Conservation (phyloP, 2,113 vertebrate species). For the Paratilapia polleni region DNA sequence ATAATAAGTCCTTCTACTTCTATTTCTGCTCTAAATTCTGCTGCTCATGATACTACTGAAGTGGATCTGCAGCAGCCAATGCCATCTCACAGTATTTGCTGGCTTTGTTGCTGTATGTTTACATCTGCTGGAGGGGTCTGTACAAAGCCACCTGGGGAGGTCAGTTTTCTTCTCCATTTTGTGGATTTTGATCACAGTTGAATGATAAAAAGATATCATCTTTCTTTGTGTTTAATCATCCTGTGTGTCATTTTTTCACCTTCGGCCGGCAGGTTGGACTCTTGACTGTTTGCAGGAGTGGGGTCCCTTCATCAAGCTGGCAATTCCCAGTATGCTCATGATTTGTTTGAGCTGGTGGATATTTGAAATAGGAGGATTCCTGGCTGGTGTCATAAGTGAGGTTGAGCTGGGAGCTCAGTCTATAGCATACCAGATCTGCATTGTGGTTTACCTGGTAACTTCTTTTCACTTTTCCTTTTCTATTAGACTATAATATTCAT, state of each 20-base stretch:
- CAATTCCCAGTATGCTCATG: conserved; percentile 91
- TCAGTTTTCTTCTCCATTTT: background rate
- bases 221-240: background rate
- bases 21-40: background rate
- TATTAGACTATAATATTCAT: rapidly evolving
- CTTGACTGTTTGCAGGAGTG: conserved; percentile 87
- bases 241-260: background rate
- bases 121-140: conserved; percentile 84
- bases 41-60: conserved; percentile 44
- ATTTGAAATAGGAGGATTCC: background rate
- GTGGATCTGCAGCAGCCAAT: conserved; percentile 91
- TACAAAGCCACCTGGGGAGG: conserved; percentile 88
- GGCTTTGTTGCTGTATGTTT: conserved; percentile 79
- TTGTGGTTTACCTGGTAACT: conserved; percentile 86
- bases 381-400: conserved; percentile 86
- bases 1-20: background rate
- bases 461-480: background rate
- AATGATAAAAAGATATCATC: background rate
- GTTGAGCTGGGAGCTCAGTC: conserved; percentile 89
- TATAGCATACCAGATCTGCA: conserved; percentile 81
- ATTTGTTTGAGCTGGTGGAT: conserved; percentile 84
- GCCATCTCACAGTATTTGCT: conserved; percentile 86
- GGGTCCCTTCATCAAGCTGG: conserved; percentile 84
- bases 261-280: conserved; percentile 83
- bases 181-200: background rate